phyloP scores from a whole-genome alignment of 2,888 invertebrate species.

The Oithona nana region DNA sequence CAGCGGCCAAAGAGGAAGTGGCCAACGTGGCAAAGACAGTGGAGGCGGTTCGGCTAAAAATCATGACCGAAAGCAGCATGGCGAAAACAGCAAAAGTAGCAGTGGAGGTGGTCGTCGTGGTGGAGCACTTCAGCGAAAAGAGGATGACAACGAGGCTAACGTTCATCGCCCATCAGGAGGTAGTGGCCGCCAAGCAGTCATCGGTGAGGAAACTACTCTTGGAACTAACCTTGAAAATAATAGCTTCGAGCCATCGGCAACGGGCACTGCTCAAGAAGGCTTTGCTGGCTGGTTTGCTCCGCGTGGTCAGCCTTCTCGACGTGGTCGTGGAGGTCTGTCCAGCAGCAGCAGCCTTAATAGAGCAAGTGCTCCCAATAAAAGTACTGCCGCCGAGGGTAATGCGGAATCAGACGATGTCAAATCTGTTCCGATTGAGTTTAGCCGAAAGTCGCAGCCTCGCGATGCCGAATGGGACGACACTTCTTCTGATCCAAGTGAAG shows the following conservation, averaged over 20 bases:
- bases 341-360: too few species aligned
- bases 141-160: background rate
- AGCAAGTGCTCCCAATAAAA: too few species aligned
- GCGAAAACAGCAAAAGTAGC: background rate
- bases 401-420: slow-evolving; percentile 40
- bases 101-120: slow-evolving; percentile 1
- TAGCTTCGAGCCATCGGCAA: too few species aligned
- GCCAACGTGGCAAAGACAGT: background rate
- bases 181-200: too few species aligned
- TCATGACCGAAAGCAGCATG: too few species aligned
- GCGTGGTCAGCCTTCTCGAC: slow-evolving; percentile 66
- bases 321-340: slow-evolving; percentile 50
- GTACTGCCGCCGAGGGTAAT: slow-evolving; percentile 36
- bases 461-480: slow-evolving; percentile 20
- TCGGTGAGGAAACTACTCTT: too few species aligned
- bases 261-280: slow-evolving; percentile 35
- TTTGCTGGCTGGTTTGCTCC: slow-evolving; percentile 57
- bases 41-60: background rate
- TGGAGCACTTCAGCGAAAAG: background rate
- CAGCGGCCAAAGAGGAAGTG: background rate
- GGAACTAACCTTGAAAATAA: too few species aligned
- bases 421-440: slow-evolving; percentile 21
- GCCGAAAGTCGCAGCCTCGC: background rate
- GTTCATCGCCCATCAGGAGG: background rate
- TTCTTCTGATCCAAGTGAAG: slow-evolving; percentile 24